Percentiles rank a stretch among this genome's conserved stretches.
Conservation (phyloP, 1,140 invertebrate genomes). For the Drosophila nebulosa region DNA sequence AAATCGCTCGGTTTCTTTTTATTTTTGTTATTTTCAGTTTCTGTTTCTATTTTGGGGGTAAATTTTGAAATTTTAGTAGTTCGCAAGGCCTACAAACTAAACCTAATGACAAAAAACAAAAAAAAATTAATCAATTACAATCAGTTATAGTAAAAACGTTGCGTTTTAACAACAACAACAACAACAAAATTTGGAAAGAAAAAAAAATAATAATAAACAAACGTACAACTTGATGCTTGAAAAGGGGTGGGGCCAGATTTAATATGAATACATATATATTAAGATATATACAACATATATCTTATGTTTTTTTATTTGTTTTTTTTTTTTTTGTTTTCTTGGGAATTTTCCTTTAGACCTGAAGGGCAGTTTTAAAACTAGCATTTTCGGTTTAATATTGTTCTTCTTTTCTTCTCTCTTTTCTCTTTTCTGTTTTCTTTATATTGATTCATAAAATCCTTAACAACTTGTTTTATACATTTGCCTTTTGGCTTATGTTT, state of each 20-base stretch:
- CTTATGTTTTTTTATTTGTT: not conserved
- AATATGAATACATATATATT: not conserved
- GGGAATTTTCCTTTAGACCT: not conserved
- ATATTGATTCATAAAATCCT: not conserved
- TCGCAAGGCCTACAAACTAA: not conserved
- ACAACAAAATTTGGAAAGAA: too few relatives aligned
- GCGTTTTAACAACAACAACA: slow-evolving; percentile 24
- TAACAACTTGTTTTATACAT: not conserved
- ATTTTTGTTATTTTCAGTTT: not conserved
- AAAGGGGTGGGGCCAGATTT: not conserved
- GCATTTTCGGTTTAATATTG: not conserved
- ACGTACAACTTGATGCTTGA: slow-evolving; percentile 12
- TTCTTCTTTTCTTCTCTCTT: not conserved
- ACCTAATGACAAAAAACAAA: not conserved
- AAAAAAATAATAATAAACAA: too few relatives aligned
- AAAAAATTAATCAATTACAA: not conserved
- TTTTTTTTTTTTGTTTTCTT: too few relatives aligned
- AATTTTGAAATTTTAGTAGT: not conserved
- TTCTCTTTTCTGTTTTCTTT: not conserved
- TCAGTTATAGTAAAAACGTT: slow-evolving; percentile 32
- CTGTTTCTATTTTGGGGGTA: not conserved
- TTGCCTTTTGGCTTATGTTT: not conserved
- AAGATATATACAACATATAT: not conserved
- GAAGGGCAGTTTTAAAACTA: slow-evolving; percentile 1
- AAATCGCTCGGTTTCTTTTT: too few relatives aligned